Evolutionary conservation across 2,113 vertebrate genomes (phyloP), one percentile per base, ranked within the genome.

Genomic region (Mionectes macconnelli): DNA sequence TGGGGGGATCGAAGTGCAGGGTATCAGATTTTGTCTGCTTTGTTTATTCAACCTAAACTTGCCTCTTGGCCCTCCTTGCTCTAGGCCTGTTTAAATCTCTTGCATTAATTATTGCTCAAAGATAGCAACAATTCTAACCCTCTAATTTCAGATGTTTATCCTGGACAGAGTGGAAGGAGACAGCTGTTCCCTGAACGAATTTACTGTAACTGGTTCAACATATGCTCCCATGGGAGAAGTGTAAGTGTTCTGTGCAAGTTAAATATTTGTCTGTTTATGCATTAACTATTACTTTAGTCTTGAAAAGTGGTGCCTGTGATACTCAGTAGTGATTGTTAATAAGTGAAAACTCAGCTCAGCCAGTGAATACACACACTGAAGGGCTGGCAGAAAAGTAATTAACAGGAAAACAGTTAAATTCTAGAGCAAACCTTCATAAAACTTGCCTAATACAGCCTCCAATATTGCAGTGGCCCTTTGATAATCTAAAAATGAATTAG

Each of bases 191-290:
- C 98, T 99, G 95, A 98, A 98, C 33, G 99, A 99, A 96, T 99
- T 99, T 95, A 99, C 98, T 91, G 98, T 99, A 96, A 99, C 99
- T 40, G 99, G 99, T 28, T 99, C 99, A 45, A 99, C 99, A 8
- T 99, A 99, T 0, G 99, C 99, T 44, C 99, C 99, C 9, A 98
- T 99, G 80, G 99, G 99, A 98, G 99, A 99, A 97, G 98, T 99
- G 99, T 99, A 98, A 99, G 99, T 99, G 94, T 69, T 84, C 25
- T 52, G 39, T 45, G 79, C 31, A 86, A 89, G 45, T 80, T 74
- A 84, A 92, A 69, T 87, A 50, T 74, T 81, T 92, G 67, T 86
- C 66, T 96, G 16, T 63, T 86, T 64, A 21, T 92, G 33, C 67
- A 7, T 28, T 76, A 56, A 53, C 62, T 91, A 0, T 86, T 79